Evolutionary conservation across 2,113 vertebrate genomes (phyloP), one percentile per base, ranked within the genome.

Genomic region (Petrocephalus zakoni): DNA sequence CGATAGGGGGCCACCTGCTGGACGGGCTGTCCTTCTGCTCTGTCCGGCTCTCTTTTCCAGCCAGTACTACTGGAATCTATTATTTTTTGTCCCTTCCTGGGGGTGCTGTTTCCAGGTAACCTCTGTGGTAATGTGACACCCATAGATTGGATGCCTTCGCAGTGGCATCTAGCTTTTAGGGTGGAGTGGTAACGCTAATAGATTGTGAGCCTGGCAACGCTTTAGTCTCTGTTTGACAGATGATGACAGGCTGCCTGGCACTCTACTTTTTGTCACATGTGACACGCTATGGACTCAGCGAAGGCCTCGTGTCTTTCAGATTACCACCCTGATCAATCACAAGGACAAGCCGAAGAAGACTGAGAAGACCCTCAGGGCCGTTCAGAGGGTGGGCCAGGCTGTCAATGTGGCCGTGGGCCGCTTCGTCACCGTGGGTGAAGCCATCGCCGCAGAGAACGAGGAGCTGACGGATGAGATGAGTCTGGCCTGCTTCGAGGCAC

Each of bases 271-370:
- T 22, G 22, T 34, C n/a, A 25, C 81, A 29, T 9, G 82, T 19
- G 29, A 42, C n/a, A 85, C 51, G 85, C 52, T 86, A 13, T 1
- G 11, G 46, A 51, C 85, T 81, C 52, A 58, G 64, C 29, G 49
- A n/a, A 83, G 47, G 82, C 19, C 85, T 88, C 90, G 58, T 46
- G 52, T 89, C 90, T 89, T 95, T 85, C 94, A 99, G 98, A 99
- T 99, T 91, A 99, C 98, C 83, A 99, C 97, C 4, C 96, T 99
- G 91, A 98, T 99, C 93, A 99, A 99, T 93, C 98, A 99, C 88
- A 99, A 99, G 94, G 98, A 99, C 92, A 98, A 97, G 93, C 97
- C 96, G 90, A 99, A 97, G 95, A 97, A 97, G 93, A 98, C 98
- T 0, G 97, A 99, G 94, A 98, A 97, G 94, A 99, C 98, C 64